Conservation (phyloP, 2,113 vertebrate genomes). For the pig (Sus scrofa) region DNA sequence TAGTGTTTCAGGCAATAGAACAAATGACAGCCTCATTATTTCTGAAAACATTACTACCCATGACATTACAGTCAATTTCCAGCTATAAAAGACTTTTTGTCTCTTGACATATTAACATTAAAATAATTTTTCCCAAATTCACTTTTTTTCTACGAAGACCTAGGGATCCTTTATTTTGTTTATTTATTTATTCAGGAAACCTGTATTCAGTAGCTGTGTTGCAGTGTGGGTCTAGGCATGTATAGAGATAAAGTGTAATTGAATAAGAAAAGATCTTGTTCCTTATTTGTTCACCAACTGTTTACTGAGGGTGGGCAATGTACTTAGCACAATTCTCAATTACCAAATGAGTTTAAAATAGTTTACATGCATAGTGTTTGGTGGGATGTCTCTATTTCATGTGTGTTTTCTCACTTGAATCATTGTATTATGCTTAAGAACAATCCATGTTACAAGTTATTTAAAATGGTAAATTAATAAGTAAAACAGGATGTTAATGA, state of each 20-base stretch:
- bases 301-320: background rate
- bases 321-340: background rate
- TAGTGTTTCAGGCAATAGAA: background rate
- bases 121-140: slow-evolving; percentile 16
- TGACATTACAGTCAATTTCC: background rate
- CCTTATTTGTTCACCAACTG: background rate
- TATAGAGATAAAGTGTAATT: background rate
- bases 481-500: slow-evolving; percentile 56
- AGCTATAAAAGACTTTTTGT: background rate
- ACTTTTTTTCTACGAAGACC: background rate
- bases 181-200: background rate
- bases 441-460: background rate
- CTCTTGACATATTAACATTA: slow-evolving; percentile 8
- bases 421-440: slow-evolving; percentile 34
- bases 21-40: slow-evolving; percentile 5
- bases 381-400: background rate
- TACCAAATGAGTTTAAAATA: slow-evolving; percentile 39
- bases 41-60: background rate
- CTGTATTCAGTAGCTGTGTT: background rate
- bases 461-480: slow-evolving; percentile 54
- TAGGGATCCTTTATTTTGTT: background rate
- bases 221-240: background rate
- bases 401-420: background rate
- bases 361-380: background rate
- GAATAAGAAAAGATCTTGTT: background rate